phyloP scores from a whole-genome alignment of 53 echinoderm and acorn worm species.

The Mesocentrotus franciscanus region DNA sequence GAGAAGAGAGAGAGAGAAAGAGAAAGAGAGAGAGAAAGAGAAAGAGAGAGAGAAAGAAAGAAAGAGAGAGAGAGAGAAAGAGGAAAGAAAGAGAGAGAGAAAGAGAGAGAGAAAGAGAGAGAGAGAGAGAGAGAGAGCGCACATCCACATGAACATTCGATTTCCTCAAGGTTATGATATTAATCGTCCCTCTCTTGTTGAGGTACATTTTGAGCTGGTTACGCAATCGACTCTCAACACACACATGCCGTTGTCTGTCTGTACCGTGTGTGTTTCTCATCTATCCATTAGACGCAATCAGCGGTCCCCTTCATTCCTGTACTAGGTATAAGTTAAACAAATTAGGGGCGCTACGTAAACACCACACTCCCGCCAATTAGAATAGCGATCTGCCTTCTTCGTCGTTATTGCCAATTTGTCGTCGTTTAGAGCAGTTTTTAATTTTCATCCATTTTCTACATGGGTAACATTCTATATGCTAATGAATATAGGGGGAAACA shows the following conservation, averaged over 20 bases:
- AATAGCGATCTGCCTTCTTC: constrained; percentile 34
- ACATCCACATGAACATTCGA: background rate
- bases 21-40: no score
- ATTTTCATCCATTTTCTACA: constrained; percentile 34
- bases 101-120: no score
- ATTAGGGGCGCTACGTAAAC: constrained; percentile 56
- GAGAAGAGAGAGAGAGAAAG: no score
- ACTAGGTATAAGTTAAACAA: constrained; percentile 50
- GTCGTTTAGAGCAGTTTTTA: constrained; percentile 1
- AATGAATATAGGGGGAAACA: background rate
- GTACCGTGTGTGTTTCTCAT: constrained; percentile 31
- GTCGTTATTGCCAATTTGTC: constrained; percentile 51
- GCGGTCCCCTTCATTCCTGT: background rate
- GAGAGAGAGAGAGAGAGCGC: no score
- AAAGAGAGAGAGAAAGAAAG: no score
- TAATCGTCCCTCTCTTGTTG: background rate
- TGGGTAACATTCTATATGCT: background rate
- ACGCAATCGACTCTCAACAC: constrained; percentile 8
- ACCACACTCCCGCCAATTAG: constrained; percentile 50
- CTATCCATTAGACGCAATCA: constrained; percentile 14
- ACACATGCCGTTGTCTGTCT: background rate
- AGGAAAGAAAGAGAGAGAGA: no score
- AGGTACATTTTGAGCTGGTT: background rate
- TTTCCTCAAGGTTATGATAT: background rate
- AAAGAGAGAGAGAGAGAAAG: no score